These are phyloP conservation scores for Sminthurides bifidus DNA, from an alignment of 1,140 invertebrate species.

Conservation along the genomic window DNA sequence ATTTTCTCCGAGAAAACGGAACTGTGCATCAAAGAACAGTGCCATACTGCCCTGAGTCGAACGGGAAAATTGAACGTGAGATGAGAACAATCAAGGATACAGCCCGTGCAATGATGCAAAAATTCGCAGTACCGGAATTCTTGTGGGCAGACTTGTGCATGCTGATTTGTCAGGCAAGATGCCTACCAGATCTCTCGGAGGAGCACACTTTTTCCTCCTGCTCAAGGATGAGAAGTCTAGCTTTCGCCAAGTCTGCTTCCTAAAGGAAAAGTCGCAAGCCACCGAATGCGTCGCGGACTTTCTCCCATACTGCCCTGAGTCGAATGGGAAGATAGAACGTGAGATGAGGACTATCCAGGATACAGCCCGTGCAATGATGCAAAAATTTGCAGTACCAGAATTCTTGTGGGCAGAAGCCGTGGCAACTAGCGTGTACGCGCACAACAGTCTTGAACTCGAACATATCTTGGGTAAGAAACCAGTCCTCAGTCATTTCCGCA, in stretches of 20 bases:
- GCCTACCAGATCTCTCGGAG: conserved; percentile 34
- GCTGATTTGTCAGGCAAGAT: conserved; percentile 40
- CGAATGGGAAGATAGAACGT: conserved; percentile 33
- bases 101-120: conserved; percentile 29
- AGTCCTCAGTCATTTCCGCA: conserved; percentile 30
- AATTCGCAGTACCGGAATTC: conserved; percentile 14
- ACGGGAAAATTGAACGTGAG: conserved; percentile 32
- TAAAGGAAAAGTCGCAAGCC: no score
- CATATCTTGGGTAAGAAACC: conserved; percentile 30
- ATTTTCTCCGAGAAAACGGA: no score
- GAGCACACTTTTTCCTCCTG: no score
- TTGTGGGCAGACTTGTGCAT: conserved; percentile 36
- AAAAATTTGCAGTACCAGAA: conserved; percentile 15
- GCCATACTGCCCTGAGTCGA: conserved; percentile 33
- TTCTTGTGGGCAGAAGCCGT: conserved; percentile 32
- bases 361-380: conserved; percentile 29
- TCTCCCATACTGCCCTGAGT: conserved; percentile 33
- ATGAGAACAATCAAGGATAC: conserved; percentile 32
- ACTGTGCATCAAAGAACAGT: no score
- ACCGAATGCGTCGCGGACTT: no score
- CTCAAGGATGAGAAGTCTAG: no score
- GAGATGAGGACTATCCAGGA: conserved; percentile 32
- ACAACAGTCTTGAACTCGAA: conserved; percentile 35
- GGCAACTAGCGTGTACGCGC: conserved; percentile 31
- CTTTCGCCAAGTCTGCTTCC: no score